Percentiles rank a stretch among this genome's conserved stretches.
These are phyloP conservation scores for Thomomys bottae DNA, from an alignment of 2,113 vertebrate species.

Conservation along the genomic window DNA sequence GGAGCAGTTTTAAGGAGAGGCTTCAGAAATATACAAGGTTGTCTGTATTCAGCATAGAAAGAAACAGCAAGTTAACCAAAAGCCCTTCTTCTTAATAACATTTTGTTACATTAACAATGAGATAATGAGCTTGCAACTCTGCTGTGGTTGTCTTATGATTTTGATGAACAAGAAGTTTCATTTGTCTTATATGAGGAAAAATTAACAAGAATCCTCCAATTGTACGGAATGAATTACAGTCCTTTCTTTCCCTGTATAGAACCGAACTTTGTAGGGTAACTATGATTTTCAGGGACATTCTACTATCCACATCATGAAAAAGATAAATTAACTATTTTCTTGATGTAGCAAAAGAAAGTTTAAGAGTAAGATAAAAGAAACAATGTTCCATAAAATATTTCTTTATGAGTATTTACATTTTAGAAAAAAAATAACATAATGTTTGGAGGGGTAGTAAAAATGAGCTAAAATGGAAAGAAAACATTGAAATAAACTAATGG, in stretches of 20 bases:
- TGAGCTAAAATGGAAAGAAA: background rate
- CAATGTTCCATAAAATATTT: background rate
- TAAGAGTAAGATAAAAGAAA: background rate
- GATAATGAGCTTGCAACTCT: background rate
- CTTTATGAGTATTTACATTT: background rate
- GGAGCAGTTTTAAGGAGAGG: background rate
- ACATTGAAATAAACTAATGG: background rate
- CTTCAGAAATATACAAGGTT: background rate
- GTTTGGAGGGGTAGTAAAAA: background rate
- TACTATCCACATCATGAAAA: background rate
- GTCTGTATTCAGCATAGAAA: background rate
- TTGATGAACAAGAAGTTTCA: background rate
- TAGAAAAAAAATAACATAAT: background rate
- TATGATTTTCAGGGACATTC: background rate
- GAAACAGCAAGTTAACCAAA: background rate
- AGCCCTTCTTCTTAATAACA: background rate
- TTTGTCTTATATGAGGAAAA: background rate
- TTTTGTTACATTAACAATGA: background rate
- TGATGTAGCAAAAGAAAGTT: background rate
- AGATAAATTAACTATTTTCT: background rate
- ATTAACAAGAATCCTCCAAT: background rate
- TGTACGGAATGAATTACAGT: background rate
- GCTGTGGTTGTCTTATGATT: background rate
- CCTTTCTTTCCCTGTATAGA: background rate
- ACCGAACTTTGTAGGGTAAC: background rate